phyloP scores from a whole-genome alignment of 2,113 vertebrate genomes.

The Zingel zingel region DNA sequence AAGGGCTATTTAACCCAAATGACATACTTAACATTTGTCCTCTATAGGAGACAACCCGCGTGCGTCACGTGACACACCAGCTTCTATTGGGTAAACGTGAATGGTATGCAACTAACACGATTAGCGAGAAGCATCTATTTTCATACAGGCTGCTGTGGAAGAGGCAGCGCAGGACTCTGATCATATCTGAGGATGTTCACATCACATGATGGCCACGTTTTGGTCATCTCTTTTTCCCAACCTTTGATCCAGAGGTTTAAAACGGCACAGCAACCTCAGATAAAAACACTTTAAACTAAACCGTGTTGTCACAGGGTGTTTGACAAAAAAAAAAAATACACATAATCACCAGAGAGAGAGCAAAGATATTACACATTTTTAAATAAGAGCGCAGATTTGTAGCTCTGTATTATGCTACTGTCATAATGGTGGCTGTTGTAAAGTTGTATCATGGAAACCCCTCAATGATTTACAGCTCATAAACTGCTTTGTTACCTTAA shows the following conservation, averaged over 20 bases:
- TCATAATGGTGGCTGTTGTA: not conserved
- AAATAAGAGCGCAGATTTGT: not conserved
- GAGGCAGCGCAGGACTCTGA: not conserved
- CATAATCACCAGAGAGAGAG: not conserved
- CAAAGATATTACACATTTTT: not conserved
- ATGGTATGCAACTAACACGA: constrained; percentile 47
- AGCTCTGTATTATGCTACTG: not conserved
- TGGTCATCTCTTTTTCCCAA: not conserved
- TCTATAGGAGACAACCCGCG: not conserved
- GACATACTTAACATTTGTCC: not conserved
- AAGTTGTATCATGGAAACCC: not conserved
- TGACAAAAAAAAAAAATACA: not conserved
- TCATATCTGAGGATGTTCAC: not conserved
- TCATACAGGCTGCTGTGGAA: not conserved
- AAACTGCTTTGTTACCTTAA: not conserved
- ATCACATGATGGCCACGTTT: constrained; percentile 19
- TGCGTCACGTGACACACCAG: constrained; percentile 13
- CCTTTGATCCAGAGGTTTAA: not conserved
- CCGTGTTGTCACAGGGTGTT: not conserved
- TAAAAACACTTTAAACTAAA: no score
- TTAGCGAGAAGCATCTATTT: constrained; percentile 27
- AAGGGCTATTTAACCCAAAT: not conserved
- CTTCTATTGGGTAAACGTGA: constrained; percentile 1
- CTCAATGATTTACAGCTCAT: constrained; percentile 6
- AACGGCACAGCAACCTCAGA: not conserved